A percentile compares a stretch with the other conserved stretches of the same genome.
These are phyloP conservation scores for Propithecus coquereli DNA, from an alignment of 2,113 vertebrate genomes.

Conservation along the genomic window DNA sequence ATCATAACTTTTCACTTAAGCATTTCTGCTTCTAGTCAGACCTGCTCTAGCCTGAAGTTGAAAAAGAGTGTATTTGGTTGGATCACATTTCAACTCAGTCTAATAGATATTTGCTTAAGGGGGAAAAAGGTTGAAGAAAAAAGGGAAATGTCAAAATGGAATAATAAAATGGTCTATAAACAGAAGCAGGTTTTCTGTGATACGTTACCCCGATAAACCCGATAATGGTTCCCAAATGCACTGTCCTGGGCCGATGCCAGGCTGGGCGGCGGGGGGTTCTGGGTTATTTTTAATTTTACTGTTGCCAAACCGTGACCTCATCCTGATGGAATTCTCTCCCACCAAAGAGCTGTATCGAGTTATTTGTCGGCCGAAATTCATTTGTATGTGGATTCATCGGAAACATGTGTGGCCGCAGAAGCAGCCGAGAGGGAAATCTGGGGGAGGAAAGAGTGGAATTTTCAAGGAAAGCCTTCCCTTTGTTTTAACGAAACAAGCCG, in stretches of 20 bases:
- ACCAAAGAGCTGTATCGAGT: slow-evolving; percentile 87
- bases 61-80: slow-evolving; percentile 73
- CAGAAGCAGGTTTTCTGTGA: slow-evolving; percentile 88
- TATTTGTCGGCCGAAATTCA: slow-evolving; percentile 90
- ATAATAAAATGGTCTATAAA: slow-evolving; percentile 87
- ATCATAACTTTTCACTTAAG: slow-evolving; percentile 75
- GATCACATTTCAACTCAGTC: slow-evolving; percentile 82
- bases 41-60: slow-evolving; percentile 73
- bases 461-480: slow-evolving; percentile 78
- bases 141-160: slow-evolving; percentile 87
- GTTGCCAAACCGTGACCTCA: slow-evolving; percentile 85
- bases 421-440: slow-evolving; percentile 76
- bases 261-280: slow-evolving; percentile 72
- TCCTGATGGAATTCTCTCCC: slow-evolving; percentile 84
- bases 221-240: slow-evolving; percentile 90
- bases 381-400: slow-evolving; percentile 89
- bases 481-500: slow-evolving; percentile 75
- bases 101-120: slow-evolving; percentile 84
- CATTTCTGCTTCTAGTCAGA: slow-evolving; percentile 76
- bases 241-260: slow-evolving; percentile 81
- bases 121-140: slow-evolving; percentile 81
- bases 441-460: slow-evolving; percentile 74
- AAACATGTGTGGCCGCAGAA: slow-evolving; percentile 88
- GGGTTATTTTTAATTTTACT: slow-evolving; percentile 87
- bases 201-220: slow-evolving; percentile 85